Base-by-base conservation (phyloP, 2,113 vertebrate species). In the Trichomycterus rosablanca region DNA sequence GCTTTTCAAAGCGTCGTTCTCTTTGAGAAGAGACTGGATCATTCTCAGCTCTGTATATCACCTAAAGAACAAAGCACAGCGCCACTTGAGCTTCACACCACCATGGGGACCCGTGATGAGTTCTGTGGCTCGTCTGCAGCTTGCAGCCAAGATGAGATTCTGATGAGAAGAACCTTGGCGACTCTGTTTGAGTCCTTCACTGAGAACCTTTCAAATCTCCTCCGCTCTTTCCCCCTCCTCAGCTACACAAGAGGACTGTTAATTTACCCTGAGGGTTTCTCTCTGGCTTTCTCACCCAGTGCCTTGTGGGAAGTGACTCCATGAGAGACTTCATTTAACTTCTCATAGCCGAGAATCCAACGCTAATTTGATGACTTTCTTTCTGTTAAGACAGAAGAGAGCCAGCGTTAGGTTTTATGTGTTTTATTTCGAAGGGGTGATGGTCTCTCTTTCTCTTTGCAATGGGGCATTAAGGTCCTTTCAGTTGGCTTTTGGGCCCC, bases 391-490 rank as follows among this genome's bases (percentile, higher is more conserved):
- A 49, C 35, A 28, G 34, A 62, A 7, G 19, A 16, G 22, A 42
- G 64, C 49, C 55, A 65, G 70, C 59, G 42, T 65, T 62, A 53
- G 64, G 70, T 79, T 78, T 62, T 63, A 60, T 68, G 52, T 43
- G 63, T 66, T 63, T 65, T 48, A 70, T 50, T 66, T 24, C 48
- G 50, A 43, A n/a, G 37, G 35, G 28, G 51, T 45, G 60, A 63
- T 48, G 53, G 50, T 59, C 63, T 44, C 30, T 51, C 26, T 70
- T 55, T 67, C 54, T 39, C 37, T 58, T 66, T 73, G 72, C 52
- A 35, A 64, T 52, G 72, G 46, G 73, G 73, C 77, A 76, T 75
- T 76, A 66, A 16, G 22, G 56, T 14, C 58, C 70, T 81, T 78
- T 66, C 58, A 62, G 14, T 10, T 5, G 50, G 7, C 59, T 76